phyloP scores from a whole-genome alignment of 2,797 vertebrate genomes.

The Xiphorhynchus erythropygius region DNA sequence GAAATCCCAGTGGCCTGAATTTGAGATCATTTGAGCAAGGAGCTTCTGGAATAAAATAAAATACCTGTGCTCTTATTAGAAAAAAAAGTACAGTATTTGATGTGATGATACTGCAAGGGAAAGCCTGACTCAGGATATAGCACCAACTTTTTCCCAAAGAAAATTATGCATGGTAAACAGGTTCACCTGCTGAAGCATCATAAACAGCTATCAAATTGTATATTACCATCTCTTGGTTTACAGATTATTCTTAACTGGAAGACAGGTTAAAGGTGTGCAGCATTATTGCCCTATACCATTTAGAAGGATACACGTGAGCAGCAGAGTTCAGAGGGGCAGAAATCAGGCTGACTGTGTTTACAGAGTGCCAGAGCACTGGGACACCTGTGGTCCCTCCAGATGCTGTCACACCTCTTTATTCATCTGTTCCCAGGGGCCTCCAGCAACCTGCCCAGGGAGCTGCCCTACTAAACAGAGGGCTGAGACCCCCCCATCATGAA shows the following conservation, averaged over 20 bases:
- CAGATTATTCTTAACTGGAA: neutral
- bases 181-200: neutral
- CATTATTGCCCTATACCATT: neutral
- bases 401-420: neutral
- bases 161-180: neutral
- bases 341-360: neutral
- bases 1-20: neutral
- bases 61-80: neutral
- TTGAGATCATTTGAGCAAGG: neutral
- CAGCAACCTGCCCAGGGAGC: neutral
- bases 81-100: neutral
- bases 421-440: neutral
- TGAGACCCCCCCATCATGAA: neutral
- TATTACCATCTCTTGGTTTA: neutral
- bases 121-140: neutral
- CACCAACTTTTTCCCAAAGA: neutral
- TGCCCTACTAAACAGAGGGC: neutral
- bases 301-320: neutral
- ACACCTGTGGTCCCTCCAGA: neutral
- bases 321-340: neutral
- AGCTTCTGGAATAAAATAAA: neutral
- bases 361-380: neutral
- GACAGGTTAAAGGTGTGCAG: slow-evolving; percentile 24
- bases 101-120: neutral
- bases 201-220: neutral